Evolutionary conservation across 2,113 vertebrate species (phyloP).

Genomic region (Callopanchax toddi): DNA sequence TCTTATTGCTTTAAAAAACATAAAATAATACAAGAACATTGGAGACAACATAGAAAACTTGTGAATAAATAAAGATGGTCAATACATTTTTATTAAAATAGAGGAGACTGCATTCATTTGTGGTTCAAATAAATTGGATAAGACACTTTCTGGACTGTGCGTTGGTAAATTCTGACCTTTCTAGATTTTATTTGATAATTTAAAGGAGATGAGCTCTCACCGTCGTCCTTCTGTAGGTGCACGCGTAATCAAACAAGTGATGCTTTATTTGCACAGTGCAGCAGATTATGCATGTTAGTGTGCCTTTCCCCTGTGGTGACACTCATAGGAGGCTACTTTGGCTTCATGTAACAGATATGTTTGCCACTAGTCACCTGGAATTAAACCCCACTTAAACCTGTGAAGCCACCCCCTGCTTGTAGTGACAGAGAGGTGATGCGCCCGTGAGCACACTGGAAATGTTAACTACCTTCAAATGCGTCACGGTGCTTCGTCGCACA

Average conservation of each 20-base stretch:
- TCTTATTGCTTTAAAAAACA: too few species aligned
- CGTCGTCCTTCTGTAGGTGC: neutral
- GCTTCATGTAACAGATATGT: constrained; percentile 17
- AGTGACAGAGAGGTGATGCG: constrained; percentile 39
- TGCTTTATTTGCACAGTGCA: neutral
- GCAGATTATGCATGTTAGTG: constrained; percentile 31
- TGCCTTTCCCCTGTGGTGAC: constrained; percentile 11
- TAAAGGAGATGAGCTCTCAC: neutral
- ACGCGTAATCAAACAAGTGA: neutral
- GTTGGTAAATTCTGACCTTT: neutral
- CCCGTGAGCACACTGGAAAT: constrained; percentile 16
- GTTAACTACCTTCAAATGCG: constrained; percentile 39
- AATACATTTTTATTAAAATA: too few species aligned
- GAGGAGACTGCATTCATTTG: too few species aligned
- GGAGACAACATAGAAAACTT: too few species aligned
- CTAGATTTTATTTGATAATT: neutral
- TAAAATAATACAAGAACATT: too few species aligned
- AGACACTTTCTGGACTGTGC: neutral
- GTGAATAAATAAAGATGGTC: too few species aligned
- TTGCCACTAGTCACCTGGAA: constrained; percentile 22
- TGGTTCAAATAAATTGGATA: too few species aligned
- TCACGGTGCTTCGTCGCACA: constrained; percentile 32
- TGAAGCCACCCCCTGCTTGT: constrained; percentile 33
- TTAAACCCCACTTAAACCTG: constrained; percentile 31
- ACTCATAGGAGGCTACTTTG: constrained; percentile 5